Percentiles rank a stretch among this genome's conserved stretches.
Evolutionary conservation across 1,140 invertebrate genomes (phyloP).

Genomic region (Tetragonula clypearis): DNA sequence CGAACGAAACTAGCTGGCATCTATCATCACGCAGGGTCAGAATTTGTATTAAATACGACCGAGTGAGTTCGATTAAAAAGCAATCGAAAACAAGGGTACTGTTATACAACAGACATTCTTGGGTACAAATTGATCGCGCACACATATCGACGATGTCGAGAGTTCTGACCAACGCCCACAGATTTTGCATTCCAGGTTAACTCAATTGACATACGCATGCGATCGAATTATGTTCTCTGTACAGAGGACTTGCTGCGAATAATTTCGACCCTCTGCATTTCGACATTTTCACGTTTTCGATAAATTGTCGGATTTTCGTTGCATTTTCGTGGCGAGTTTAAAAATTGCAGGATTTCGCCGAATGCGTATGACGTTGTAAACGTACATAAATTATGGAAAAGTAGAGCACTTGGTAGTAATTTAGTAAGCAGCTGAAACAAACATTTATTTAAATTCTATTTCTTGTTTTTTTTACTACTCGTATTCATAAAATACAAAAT

Average conservation of each 20-base stretch:
- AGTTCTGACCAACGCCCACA: conserved; percentile 67
- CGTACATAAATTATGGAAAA: no score
- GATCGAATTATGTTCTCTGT: conserved; percentile 18
- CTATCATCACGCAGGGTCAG: conserved; percentile 37
- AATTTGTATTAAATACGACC: conserved; percentile 48
- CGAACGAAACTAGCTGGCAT: background rate
- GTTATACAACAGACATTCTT: conserved; percentile 42
- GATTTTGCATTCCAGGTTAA: conserved; percentile 75
- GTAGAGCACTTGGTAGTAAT: no score
- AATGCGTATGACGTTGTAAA: no score
- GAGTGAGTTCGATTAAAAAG: conserved; percentile 31
- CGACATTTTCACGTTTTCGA: background rate
- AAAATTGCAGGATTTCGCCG: no score
- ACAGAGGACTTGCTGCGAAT: conserved; percentile 17
- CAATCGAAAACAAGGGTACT: conserved; percentile 47
- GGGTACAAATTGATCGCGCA: conserved; percentile 32
- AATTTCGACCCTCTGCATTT: background rate
- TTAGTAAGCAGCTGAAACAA: no score
- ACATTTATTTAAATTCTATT: no score
- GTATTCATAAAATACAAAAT: no score
- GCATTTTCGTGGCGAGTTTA: no score
- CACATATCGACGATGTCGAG: conserved; percentile 56
- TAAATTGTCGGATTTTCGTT: no score
- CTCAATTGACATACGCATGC: conserved; percentile 45
- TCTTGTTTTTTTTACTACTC: no score